Base-by-base conservation (phyloP, 2,888 invertebrate genomes). In the Trisateles emortualis region DNA sequence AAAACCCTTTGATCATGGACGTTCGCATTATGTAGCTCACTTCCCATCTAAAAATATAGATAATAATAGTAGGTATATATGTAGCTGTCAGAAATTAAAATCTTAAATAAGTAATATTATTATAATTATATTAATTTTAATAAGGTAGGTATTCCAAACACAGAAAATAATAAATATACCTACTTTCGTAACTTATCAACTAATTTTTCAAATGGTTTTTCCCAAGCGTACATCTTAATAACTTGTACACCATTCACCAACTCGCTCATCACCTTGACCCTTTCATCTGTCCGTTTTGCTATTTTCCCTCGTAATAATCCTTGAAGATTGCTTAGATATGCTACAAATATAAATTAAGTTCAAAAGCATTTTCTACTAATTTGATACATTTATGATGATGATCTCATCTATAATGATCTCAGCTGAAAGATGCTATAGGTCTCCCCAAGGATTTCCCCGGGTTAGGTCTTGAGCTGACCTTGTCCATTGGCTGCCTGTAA, bases 211-310 rank as follows among this genome's bases (percentile, higher is more conserved):
- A 97, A 97, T 0, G 96, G 96, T 59, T 94, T 95, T 77, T 97
- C 97, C 95, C 97, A 97, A 0, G 96, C 95, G 72, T 97, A 97
- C 96, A 97, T 97, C 89, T 97, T 97, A 68, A 97, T 96, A 0
- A 97, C 96, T 73, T 96, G 94, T 69, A 97, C 96, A 0, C 96
- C 97, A 56, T 93, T 93, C 5, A 97, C 95, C 46, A 97, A 94
- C 86, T 97, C 97, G 67, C 95, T 96, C 96, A 97, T 97, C 10
- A 96, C 90, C 55, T 95, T 94, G 10, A 97, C 95, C 58, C 97
- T 90, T 78, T 96, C 95, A 76, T 97, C 97, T 0, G 96, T 96
- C 51, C 94, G 92, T 50, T 90, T 87, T 0, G 96, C 96, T n/a
- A 95, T 95, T 76, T 95, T 94, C 6, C 93, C 91, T 67, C 96